Conservation (phyloP, 2,888 invertebrate species). For the Eupeodes luniger region DNA sequence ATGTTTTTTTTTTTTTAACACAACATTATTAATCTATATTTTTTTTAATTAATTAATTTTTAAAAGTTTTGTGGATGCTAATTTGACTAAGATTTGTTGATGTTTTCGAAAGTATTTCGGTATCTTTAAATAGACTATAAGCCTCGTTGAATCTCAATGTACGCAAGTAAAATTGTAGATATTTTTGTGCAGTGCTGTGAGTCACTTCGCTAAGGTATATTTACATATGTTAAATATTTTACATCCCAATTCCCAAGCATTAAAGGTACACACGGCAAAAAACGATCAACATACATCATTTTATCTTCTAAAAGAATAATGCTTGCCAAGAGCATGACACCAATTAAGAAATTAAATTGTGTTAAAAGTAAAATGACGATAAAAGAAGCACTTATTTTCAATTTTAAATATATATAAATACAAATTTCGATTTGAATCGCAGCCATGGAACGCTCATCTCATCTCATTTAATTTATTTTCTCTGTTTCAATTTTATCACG, state of each 20-base stretch:
- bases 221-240: no score
- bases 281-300: background rate
- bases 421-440: background rate
- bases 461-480: slow-evolving; percentile 5
- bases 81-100: no score
- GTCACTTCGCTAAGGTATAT: no score
- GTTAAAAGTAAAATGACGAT: background rate
- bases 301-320: background rate
- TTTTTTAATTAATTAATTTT: no score
- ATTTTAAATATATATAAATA: background rate
- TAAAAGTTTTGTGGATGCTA: no score
- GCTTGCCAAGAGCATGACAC: slow-evolving; percentile 3
- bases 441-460: background rate
- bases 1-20: no score
- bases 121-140: no score
- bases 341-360: slow-evolving; percentile 2
- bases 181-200: no score
- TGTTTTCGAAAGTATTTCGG: no score
- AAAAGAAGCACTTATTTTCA: background rate
- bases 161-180: no score
- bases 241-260: background rate
- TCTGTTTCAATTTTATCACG: background rate
- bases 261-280: background rate
- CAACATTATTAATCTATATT: no score
- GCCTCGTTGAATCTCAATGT: no score